Evolutionary conservation across 2,113 vertebrate genomes (phyloP).

Genomic region (Tautogolabrus adspersus): DNA sequence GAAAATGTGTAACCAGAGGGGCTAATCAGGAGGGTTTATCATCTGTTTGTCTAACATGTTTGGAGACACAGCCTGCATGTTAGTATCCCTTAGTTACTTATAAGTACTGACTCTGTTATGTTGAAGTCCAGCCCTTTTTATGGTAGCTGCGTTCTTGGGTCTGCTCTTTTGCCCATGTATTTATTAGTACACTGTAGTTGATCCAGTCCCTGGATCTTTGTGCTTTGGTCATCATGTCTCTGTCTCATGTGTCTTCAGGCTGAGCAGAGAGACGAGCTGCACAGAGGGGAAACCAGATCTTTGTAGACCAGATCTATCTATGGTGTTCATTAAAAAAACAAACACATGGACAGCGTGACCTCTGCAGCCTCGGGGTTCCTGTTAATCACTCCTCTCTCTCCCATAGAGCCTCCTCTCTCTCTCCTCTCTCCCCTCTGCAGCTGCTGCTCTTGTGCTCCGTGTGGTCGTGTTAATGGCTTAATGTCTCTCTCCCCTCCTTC

Average conservation of each 20-base stretch:
- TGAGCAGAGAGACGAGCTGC: conserved; percentile 36
- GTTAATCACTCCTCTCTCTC: conserved; percentile 63
- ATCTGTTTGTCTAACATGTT: no score
- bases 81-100: no score
- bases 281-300: conserved; percentile 45
- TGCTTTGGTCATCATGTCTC: not conserved
- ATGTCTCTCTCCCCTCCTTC: conserved; percentile 69
- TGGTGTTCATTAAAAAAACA: conserved; percentile 62
- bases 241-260: conserved; percentile 13
- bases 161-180: no score
- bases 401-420: not conserved
- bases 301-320: conserved; percentile 71
- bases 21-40: no score
- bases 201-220: no score
- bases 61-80: no score
- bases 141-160: no score
- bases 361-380: conserved; percentile 60
- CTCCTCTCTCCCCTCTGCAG: conserved; percentile 35
- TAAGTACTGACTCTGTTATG: no score
- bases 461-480: conserved; percentile 73
- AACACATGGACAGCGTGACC: conserved; percentile 51
- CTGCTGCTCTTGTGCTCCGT: conserved; percentile 57
- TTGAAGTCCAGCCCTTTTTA: no score
- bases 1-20: no score
- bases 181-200: no score